phyloP scores from a whole-genome alignment of 2,797 vertebrate species.

The Poecilia velifera region DNA sequence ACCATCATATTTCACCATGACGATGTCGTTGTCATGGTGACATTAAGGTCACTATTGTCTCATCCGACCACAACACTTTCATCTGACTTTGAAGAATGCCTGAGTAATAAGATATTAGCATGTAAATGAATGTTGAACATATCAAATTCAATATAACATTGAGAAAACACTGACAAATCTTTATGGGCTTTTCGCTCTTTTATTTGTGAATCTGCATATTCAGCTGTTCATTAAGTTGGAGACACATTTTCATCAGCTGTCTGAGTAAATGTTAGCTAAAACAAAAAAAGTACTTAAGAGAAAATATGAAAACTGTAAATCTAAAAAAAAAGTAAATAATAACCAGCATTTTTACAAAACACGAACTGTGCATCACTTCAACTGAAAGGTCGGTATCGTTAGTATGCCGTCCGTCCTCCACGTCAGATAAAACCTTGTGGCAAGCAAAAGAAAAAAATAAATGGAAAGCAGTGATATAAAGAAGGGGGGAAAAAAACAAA shows the following conservation, averaged over 20 bases:
- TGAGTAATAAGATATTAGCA: neutral
- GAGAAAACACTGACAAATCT: neutral
- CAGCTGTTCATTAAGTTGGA: neutral
- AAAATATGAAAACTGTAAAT: neutral
- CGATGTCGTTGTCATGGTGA: neutral
- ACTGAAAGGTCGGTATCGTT: neutral
- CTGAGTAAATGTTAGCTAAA: neutral
- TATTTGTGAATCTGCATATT: neutral
- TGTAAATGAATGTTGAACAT: neutral
- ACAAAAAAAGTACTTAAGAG: neutral
- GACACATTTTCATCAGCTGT: neutral
- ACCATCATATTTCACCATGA: neutral
- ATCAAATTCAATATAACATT: neutral
- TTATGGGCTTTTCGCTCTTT: neutral
- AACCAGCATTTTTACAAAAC: neutral
- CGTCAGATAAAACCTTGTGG: neutral
- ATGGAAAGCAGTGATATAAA: conserved; percentile 1
- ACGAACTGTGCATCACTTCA: neutral
- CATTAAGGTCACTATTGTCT: neutral
- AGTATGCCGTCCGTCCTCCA: conserved; percentile 1
- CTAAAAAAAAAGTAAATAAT: neutral
- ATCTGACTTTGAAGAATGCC: neutral
- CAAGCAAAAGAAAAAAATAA: conserved; percentile 6
- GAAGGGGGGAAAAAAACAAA: neutral
- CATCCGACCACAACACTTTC: neutral